A percentile compares a stretch with the other conserved stretches of the same genome.
Evolutionary conservation across 2,888 invertebrate species (phyloP).

Genomic region (Acleris emargana): DNA sequence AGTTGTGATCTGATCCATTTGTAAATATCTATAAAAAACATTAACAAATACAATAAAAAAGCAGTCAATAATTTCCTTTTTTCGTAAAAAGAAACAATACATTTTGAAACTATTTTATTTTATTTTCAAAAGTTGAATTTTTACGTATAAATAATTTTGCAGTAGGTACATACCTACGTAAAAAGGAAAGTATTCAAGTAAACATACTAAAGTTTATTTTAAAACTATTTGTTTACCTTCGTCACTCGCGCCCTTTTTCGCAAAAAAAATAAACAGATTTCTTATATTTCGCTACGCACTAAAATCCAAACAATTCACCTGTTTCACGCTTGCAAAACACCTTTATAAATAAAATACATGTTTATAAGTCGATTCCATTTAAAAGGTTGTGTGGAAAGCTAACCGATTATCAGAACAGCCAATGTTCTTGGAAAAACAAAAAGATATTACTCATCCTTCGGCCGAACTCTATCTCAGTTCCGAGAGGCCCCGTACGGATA

Average conservation of each 20-base stretch:
- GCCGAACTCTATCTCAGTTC: conserved; percentile 80
- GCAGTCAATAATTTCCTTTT: too few species aligned
- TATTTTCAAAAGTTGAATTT: too few species aligned
- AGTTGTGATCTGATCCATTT: conserved; percentile 15
- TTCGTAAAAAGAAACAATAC: too few species aligned
- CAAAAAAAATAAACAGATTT: neutral
- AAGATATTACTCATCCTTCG: conserved; percentile 81
- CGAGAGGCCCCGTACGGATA: conserved; percentile 72
- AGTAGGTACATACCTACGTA: too few species aligned
- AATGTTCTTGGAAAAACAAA: conserved; percentile 77
- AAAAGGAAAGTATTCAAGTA: too few species aligned
- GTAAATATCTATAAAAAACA: neutral
- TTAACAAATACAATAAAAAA: too few species aligned
- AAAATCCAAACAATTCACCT: conserved; percentile 25
- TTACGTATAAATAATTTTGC: too few species aligned
- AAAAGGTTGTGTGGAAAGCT: conserved; percentile 58
- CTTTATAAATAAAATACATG: conserved; percentile 42
- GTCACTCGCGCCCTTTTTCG: neutral
- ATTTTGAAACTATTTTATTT: too few species aligned
- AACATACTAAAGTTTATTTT: too few species aligned
- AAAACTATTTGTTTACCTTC: too few species aligned
- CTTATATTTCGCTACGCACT: neutral
- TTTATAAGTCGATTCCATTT: conserved; percentile 51
- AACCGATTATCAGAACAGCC: conserved; percentile 69
- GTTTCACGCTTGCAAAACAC: conserved; percentile 38